Evolutionary conservation across 2,113 vertebrate species (phyloP), one percentile per base, ranked within the genome.

Genomic region (Numenius arquata): DNA sequence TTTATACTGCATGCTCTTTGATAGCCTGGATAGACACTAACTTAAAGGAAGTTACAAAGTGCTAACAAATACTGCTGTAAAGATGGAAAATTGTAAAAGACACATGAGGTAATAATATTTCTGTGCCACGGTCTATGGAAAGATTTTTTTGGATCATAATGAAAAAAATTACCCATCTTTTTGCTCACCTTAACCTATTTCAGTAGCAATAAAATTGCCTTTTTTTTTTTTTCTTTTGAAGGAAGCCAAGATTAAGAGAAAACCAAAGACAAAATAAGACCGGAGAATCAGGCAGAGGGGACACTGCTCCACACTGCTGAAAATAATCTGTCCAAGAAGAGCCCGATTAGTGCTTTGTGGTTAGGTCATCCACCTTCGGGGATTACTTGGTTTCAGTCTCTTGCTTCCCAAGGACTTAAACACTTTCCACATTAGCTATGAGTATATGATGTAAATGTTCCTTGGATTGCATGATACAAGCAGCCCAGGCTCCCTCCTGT

Each of bases 301-400:
- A 89, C 41, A 34, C 23, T 73, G 32, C 63, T 91, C 47, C 71
- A 68, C 21, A 32, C 5, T 53, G 45, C 50, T 70, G 59, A 92
- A 95, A 90, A 78, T 55, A 71, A 92, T 52, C 68, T 45, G 50
- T 34, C 34, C 73, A 86, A 78, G 40, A 66, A 89, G 71, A 93
- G 56, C 68, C 32, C 0, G 3, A 77, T 89, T 84, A 92, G 38
- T 27, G 50, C 50, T 81, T 53, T 50, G 41, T 71, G 65, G 85
- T 90, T 50, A 61, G 55, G 30, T 78, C 50, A 59, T 38, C 47
- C 47, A 81, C 36, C 23, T 75, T 78, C 70, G 29, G 91, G 70
- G 36, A 94, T 85, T 89, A 92, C 70, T 81, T 92, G 56, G 61
- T 95, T 90, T 84, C 86, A 87, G 52, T 14, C 38, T 65, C 80